Evolutionary conservation across 2,797 vertebrate genomes (phyloP), one percentile per base, ranked within the genome.

Genomic region (Chelon labrosus): DNA sequence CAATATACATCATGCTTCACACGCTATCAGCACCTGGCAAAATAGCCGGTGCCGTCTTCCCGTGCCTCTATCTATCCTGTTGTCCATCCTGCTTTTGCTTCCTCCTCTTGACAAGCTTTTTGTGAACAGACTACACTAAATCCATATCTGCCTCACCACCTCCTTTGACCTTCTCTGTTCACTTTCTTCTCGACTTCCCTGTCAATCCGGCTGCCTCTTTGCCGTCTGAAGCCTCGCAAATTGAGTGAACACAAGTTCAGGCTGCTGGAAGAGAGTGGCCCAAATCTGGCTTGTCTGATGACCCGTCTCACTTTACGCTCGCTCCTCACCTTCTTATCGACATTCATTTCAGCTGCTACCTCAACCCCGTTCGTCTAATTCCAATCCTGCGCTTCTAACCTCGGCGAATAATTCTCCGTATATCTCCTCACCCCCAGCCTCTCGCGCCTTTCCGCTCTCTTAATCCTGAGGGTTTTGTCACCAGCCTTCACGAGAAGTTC

Each of bases 171-270:
- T 88, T 85, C 66, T 77, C 75, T 53, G 27, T 65, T 84, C 68
- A 19, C 80, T 74, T 83, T 78, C 84, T 63, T 65, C 71, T 41
- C 19, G 47, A 65, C 74, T 65, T 58, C 57, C 59, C 75, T 77
- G 82, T 83, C 87, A 89, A 82, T 88, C 84, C 13, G 12, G 27
- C 66, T 44, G 56, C 63, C 65, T 79, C 83, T 58, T 64, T 61
- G 64, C 74, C 50, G 71, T 77, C 82, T 76, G 65, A 87, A 73
- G 62, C 81, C 67, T 70, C 80, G 83, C 87, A 89, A 89, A 91
- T 90, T 86, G 87, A 86, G 73, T 35, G 53, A 82, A 78, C 80
- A 70, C 7, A 4, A 70, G 79, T 73, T 85, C 68, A 65, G 75
- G 65, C 59, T 49, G 58, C 70, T 53, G 58, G 55, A 73, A 79